Percentiles rank a stretch among this genome's conserved stretches.
Evolutionary conservation across 2,113 vertebrate species (phyloP).

Genomic region (Potamarius usumacintae): DNA sequence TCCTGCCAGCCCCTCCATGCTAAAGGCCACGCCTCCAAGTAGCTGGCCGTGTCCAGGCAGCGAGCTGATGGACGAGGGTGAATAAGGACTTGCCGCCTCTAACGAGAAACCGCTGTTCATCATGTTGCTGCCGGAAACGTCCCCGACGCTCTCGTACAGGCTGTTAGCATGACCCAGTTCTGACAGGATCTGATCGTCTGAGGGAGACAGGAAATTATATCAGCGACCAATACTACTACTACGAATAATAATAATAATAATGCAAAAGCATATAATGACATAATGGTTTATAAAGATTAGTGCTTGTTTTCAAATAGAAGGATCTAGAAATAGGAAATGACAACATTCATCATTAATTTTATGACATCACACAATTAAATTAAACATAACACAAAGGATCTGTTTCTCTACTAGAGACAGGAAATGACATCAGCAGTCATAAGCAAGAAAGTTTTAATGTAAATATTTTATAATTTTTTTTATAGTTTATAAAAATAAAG

Average conservation of each 20-base stretch:
- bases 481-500: neutral
- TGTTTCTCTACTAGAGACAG: neutral
- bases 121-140: conserved; percentile 80
- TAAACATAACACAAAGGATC: neutral
- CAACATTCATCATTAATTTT: neutral
- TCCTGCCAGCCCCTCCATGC: conserved; percentile 86
- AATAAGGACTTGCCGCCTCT: conserved; percentile 92
- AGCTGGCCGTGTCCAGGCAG: conserved; percentile 90
- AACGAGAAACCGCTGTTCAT: conserved; percentile 88
- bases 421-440: neutral
- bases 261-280: too few relatives aligned
- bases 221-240: neutral
- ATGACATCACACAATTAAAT: neutral
- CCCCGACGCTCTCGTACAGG: conserved; percentile 85
- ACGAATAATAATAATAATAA: too few relatives aligned
- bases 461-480: neutral
- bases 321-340: neutral
- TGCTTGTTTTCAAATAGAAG: neutral
- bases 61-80: conserved; percentile 92
- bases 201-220: conserved; percentile 46
- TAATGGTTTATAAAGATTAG: neutral
- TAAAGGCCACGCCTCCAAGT: conserved; percentile 90
- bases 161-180: conserved; percentile 89
- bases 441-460: neutral
- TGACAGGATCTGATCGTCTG: conserved; percentile 97